Evolutionary conservation across 2,113 vertebrate genomes (phyloP).

Genomic region (Elachura formosa): DNA sequence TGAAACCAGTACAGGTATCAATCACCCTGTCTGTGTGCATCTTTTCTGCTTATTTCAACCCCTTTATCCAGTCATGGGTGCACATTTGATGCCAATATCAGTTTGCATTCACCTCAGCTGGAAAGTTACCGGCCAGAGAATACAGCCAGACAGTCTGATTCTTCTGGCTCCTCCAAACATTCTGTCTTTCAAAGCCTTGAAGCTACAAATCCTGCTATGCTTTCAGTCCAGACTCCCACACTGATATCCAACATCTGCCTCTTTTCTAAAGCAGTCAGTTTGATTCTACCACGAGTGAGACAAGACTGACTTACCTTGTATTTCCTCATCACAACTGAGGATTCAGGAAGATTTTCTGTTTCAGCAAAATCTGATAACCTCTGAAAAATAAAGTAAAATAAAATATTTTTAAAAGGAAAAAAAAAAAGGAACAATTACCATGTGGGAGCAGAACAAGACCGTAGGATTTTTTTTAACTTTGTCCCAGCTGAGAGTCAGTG

Average conservation of each 20-base stretch:
- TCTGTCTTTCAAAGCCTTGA: conserved; percentile 15
- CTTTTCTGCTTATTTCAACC: neutral
- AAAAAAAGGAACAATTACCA: neutral
- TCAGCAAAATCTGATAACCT: neutral
- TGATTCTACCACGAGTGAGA: neutral
- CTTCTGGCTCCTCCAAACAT: conserved; percentile 28
- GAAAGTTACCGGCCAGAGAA: conserved; percentile 37
- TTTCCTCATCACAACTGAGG: neutral
- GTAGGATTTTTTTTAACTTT: neutral
- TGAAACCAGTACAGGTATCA: neutral
- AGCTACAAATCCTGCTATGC: conserved; percentile 16
- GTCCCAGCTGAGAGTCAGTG: neutral
- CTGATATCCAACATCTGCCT: neutral
- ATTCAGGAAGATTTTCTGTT: neutral
- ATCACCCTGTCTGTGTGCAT: neutral
- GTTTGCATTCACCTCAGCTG: neutral
- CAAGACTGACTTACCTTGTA: conserved; percentile 30
- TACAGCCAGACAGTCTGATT: conserved; percentile 20
- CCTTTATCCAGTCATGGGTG: neutral
- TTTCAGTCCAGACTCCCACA: conserved; percentile 1
- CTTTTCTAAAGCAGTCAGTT: neutral
- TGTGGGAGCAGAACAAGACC: neutral
- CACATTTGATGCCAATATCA: neutral
- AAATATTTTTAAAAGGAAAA: too few species aligned
- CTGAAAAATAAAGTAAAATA: neutral